Evolutionary conservation across 2,113 vertebrate genomes (phyloP), one percentile per base, ranked within the genome.

Genomic region (Lanius collurio): DNA sequence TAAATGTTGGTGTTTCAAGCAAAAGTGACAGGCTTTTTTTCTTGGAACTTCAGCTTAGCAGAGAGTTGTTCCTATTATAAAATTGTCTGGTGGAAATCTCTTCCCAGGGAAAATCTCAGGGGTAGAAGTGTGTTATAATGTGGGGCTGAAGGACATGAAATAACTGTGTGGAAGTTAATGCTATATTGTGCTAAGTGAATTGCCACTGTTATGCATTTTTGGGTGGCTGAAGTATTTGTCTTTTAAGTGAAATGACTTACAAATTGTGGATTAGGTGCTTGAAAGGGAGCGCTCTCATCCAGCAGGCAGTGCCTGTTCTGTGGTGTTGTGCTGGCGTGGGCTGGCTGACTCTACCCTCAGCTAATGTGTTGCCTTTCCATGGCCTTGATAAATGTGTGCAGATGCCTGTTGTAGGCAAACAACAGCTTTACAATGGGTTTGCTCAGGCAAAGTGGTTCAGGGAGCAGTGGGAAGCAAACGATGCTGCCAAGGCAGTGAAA

Each of bases 361-460:
- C 76, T 84, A 50, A 68, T 10, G 57, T 5, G 15, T 67, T 85
- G 87, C 87, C 60, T 94, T 95, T 89, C 69, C 6, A 2, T 76
- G 95, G 91, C 91, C 91, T 62, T 47, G 93, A 55, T 91, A 74
- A 91, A 74, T 63, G 75, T 33, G 62, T 91, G 91, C 81, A 85
- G 91, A 73, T 95, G 78, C 78, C 74, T 78, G 53, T 90, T 92
- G 89, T 76, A 84, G 90, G 89, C 87, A 91, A 90, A 95, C 86
- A 95, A 56, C 63, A 87, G 90, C 94, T 94, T 92, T 77, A 80
- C 80, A 90, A 70, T n/a, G 68, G 89, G 39, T 93, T 81, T 64
- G 57, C 91, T 94, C 69, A 76, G 87, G 57, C 93, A 93, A 27
- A 2, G 19, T 22, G 15, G 78, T 24, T 85, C 70, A 20, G 75